Conservation (phyloP, 2,113 vertebrate genomes). For the Hydrolagus affinis region DNA sequence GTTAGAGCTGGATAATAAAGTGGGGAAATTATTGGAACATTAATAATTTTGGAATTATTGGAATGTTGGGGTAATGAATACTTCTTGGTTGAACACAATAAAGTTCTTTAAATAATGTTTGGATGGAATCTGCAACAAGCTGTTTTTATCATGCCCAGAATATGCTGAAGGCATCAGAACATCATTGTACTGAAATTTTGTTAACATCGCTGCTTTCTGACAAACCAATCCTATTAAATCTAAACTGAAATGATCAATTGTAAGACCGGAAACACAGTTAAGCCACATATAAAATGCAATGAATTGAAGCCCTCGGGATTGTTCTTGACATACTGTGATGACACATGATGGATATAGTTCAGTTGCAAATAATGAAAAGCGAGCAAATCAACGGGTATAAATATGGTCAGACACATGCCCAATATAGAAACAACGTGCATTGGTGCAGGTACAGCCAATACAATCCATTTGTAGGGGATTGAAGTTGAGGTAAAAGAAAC, state of each 20-base stretch:
- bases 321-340: neutral
- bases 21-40: neutral
- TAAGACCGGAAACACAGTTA: neutral
- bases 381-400: neutral
- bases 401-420: too few species aligned
- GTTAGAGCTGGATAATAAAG: neutral
- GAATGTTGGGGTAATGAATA: neutral
- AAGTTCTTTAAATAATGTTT: neutral
- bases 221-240: neutral
- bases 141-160: neutral
- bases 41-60: too few species aligned
- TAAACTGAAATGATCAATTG: neutral
- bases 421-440: neutral
- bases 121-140: neutral
- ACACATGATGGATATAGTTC: too few species aligned
- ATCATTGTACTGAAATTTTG: neutral
- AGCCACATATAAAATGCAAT: neutral
- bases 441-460: neutral
- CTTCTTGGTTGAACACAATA: neutral
- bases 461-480: neutral
- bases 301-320: neutral
- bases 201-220: neutral
- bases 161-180: neutral
- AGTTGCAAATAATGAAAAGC: neutral
- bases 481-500: neutral